These are phyloP conservation scores for Octodonta nipae DNA, from an alignment of 2,888 invertebrate species.

Conservation along the genomic window DNA sequence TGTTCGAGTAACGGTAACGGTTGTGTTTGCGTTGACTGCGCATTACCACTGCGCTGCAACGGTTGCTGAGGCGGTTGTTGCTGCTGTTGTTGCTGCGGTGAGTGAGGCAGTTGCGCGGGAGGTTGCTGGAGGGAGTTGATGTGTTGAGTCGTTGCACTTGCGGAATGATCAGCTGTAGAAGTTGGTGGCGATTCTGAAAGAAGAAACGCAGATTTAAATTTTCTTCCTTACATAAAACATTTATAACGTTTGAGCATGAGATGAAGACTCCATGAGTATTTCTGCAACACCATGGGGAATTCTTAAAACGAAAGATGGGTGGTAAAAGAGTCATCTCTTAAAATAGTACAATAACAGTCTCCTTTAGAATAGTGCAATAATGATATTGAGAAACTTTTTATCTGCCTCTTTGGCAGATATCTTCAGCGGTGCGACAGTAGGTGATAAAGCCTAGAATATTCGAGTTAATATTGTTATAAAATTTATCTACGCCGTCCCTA, in stretches of 20 bases:
- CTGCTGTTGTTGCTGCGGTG: conserved; percentile 54
- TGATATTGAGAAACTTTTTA: too few species aligned
- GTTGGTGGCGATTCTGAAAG: conserved; percentile 58
- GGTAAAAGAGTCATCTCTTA: too few species aligned
- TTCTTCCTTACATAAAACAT: neutral
- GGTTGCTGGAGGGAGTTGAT: conserved; percentile 44
- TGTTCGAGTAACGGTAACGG: conserved; percentile 56
- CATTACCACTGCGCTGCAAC: too few species aligned
- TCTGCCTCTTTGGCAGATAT: too few species aligned
- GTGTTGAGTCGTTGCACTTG: conserved; percentile 39
- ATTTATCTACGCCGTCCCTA: too few species aligned
- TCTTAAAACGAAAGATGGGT: neutral
- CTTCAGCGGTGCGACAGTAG: too few species aligned
- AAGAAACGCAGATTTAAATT: conserved; percentile 1
- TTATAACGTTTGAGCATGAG: too few species aligned
- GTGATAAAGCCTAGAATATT: too few species aligned
- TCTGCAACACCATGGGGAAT: neutral
- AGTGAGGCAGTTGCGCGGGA: conserved; percentile 51
- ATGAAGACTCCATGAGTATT: too few species aligned
- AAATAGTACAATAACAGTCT: too few species aligned
- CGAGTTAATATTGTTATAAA: too few species aligned
- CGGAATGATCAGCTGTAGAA: conserved; percentile 52
- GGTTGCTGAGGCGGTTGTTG: conserved; percentile 50
- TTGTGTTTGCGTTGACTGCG: conserved; percentile 60
- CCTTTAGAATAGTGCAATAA: too few species aligned